A percentile compares a stretch with the other conserved stretches of the same genome.
Evolutionary conservation across 2,797 vertebrate genomes (phyloP).

Genomic region (Gouania willdenowi): DNA sequence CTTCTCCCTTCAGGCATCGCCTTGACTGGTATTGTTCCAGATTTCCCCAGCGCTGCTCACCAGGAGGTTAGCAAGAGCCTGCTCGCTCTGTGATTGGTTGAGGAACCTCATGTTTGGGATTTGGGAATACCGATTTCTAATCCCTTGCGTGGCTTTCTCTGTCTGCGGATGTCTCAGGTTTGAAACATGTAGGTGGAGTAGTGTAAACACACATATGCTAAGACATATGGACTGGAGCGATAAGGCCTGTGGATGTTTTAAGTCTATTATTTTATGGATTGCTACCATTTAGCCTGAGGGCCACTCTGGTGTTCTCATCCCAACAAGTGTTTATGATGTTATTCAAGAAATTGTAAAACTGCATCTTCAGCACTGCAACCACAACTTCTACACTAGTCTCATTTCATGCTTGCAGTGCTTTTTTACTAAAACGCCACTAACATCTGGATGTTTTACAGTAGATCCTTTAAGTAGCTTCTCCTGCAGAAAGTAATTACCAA

Average conservation of each 20-base stretch:
- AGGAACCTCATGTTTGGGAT: conserved; percentile 51
- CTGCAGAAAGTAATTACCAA: too few relatives aligned
- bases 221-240: conserved; percentile 59
- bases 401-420: background rate
- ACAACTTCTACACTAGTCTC: background rate
- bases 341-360: conserved; percentile 22
- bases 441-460: too few relatives aligned
- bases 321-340: conserved; percentile 27
- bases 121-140: conserved; percentile 58
- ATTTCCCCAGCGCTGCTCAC: conserved; percentile 51
- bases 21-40: conserved; percentile 60
- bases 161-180: conserved; percentile 57
- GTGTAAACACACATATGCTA: conserved; percentile 37
- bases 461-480: too few relatives aligned
- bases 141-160: conserved; percentile 51
- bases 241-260: conserved; percentile 64
- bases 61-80: conserved; percentile 29
- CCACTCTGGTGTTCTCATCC: conserved; percentile 29
- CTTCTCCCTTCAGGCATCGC: conserved; percentile 42
- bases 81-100: conserved; percentile 45
- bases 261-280: conserved; percentile 60
- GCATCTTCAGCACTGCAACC: background rate
- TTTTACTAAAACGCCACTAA: conserved; percentile 5
- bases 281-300: conserved; percentile 51
- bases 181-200: conserved; percentile 60